A percentile compares a stretch with the other conserved stretches of the same genome.
phyloP scores from a whole-genome alignment of 2,888 invertebrate genomes.

The Matsumyia berberina region DNA sequence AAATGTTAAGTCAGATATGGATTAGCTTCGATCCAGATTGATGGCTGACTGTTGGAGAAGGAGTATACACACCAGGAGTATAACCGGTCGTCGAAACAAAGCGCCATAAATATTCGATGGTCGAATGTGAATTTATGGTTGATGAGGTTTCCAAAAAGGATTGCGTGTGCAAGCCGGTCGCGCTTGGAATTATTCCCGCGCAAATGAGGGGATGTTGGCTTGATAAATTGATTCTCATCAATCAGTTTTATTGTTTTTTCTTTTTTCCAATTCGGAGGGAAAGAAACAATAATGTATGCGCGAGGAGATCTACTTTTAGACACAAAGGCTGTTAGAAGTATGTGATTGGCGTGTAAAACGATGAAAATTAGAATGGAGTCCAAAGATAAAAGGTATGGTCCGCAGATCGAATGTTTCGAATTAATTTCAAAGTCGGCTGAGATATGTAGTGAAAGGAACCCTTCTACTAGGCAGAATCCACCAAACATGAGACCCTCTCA shows the following conservation, averaged over 20 bases:
- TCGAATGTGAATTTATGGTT: slow-evolving; percentile 65
- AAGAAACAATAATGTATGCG: slow-evolving; percentile 49
- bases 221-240: slow-evolving; percentile 69
- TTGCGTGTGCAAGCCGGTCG: slow-evolving; percentile 52
- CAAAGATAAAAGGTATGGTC: slow-evolving; percentile 18
- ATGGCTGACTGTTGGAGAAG: slow-evolving; percentile 27
- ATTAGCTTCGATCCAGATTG: slow-evolving; percentile 73
- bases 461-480: no score
- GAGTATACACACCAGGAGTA: slow-evolving; percentile 26
- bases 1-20: slow-evolving; percentile 59
- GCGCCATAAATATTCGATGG: slow-evolving; percentile 54
- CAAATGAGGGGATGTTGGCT: slow-evolving; percentile 47
- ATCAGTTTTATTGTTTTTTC: slow-evolving; percentile 59
- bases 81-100: slow-evolving; percentile 45
- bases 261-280: slow-evolving; percentile 47
- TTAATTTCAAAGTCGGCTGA: no score
- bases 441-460: no score
- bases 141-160: slow-evolving; percentile 65
- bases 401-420: neutral
- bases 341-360: slow-evolving; percentile 39
- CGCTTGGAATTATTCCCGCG: slow-evolving; percentile 14
- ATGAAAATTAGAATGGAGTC: neutral
- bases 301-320: slow-evolving; percentile 17
- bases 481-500: no score
- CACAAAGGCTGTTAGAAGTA: slow-evolving; percentile 29